Conservation (phyloP, 2,797 vertebrate species). For the Monodelphis domestica region DNA sequence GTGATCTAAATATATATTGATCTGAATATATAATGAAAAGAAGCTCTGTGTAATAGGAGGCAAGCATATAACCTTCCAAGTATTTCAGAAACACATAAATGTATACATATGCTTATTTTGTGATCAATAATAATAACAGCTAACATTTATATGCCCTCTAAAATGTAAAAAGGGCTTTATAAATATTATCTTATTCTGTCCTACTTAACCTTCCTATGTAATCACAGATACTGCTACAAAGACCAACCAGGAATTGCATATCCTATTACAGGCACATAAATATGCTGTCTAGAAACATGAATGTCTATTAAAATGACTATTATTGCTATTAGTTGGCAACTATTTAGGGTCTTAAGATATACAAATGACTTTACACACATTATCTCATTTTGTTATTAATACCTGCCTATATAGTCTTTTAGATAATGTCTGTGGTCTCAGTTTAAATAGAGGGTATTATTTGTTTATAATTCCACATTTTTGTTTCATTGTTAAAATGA, state of each 20-base stretch:
- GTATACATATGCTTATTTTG: neutral
- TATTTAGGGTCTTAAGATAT: neutral
- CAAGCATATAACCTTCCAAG: neutral
- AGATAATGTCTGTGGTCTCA: neutral
- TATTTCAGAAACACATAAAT: slow-evolving; percentile 23
- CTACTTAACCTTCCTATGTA: slow-evolving; percentile 28
- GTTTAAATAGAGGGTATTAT: slow-evolving; percentile 39
- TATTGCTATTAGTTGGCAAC: neutral
- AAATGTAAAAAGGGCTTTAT: neutral
- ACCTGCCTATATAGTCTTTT: neutral
- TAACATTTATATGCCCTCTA: neutral
- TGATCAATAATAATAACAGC: neutral
- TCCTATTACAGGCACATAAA: slow-evolving; percentile 9
- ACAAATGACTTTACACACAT: neutral
- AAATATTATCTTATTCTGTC: neutral
- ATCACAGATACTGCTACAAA: slow-evolving; percentile 21
- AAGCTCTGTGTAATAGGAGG: neutral
- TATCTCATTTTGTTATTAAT: neutral
- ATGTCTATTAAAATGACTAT: neutral
- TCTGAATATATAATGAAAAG: neutral
- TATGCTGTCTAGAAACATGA: slow-evolving; percentile 17
- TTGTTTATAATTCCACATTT: slow-evolving; percentile 25
- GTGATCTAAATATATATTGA: neutral
- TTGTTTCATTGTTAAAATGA: slow-evolving; percentile 22
- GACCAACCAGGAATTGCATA: slow-evolving; percentile 26